Conservation (phyloP, 2,888 invertebrate species). For the Lithophane leautieri region DNA sequence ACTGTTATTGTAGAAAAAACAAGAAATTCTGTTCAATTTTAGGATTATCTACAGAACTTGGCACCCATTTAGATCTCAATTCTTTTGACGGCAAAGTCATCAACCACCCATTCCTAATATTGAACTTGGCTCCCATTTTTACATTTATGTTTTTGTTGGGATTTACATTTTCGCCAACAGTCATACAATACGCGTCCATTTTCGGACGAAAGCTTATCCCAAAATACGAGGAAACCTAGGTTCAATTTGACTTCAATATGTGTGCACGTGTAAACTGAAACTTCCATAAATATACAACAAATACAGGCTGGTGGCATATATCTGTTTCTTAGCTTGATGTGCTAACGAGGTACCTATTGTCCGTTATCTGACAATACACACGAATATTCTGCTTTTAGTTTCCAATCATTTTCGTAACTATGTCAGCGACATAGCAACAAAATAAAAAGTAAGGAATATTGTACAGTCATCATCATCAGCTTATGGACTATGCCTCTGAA, state of each 20-base stretch:
- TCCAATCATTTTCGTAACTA: conserved; percentile 1
- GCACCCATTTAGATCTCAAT: too few species aligned
- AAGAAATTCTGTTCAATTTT: too few species aligned
- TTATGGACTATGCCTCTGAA: too few species aligned
- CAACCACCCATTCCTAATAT: too few species aligned
- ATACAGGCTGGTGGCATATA: conserved; percentile 21
- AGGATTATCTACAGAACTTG: too few species aligned
- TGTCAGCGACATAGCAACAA: not conserved
- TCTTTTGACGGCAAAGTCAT: too few species aligned
- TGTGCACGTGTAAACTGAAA: conserved; percentile 30
- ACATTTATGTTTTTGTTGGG: too few species aligned
- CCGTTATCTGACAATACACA: conserved; percentile 8
- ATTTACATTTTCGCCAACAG: not conserved
- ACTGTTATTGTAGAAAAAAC: too few species aligned
- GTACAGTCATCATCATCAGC: not conserved
- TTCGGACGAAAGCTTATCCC: not conserved
- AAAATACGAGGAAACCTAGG: conserved; percentile 7
- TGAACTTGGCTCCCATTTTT: too few species aligned
- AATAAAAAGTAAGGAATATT: not conserved
- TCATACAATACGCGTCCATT: not conserved
- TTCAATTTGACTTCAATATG: conserved; percentile 34
- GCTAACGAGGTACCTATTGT: conserved; percentile 31
- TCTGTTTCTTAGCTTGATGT: conserved; percentile 38
- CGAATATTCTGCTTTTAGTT: conserved; percentile 27
- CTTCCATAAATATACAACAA: conserved; percentile 31